Percentiles rank a stretch among this genome's conserved stretches.
Conservation (phyloP, 2,888 invertebrate species). For the Apantesis nais region DNA sequence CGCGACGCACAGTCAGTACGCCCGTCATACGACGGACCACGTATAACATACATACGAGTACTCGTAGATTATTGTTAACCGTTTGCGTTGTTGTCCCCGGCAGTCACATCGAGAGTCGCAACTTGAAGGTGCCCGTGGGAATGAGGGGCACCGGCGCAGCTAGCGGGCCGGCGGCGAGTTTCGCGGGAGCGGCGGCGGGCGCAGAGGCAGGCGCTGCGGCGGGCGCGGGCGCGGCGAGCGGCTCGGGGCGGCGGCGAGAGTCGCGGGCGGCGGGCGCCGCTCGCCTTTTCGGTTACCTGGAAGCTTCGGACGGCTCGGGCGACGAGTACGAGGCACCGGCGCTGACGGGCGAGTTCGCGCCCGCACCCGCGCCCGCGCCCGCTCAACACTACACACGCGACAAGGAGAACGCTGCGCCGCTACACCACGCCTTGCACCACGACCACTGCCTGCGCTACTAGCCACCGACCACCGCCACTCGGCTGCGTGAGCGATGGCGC, state of each 20-base stretch:
- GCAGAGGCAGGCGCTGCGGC: slow-evolving; percentile 29
- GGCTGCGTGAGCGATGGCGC: neutral
- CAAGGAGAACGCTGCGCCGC: slow-evolving; percentile 78
- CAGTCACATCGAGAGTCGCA: slow-evolving; percentile 88
- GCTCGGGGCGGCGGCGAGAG: slow-evolving; percentile 60
- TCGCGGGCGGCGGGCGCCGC: slow-evolving; percentile 84
- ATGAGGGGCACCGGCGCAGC: slow-evolving; percentile 21
- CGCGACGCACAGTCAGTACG: slow-evolving; percentile 90
- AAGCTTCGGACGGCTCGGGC: slow-evolving; percentile 90
- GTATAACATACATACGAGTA: neutral
- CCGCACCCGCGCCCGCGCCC: slow-evolving; percentile 35
- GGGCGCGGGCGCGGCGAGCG: slow-evolving; percentile 49
- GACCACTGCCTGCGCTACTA: slow-evolving; percentile 81
- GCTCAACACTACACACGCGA: slow-evolving; percentile 67
- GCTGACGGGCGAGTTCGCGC: slow-evolving; percentile 58
- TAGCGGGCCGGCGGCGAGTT: slow-evolving; percentile 27
- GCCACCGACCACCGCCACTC: neutral
- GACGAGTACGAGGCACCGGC: slow-evolving; percentile 75
- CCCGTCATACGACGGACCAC: neutral
- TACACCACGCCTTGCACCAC: slow-evolving; percentile 73
- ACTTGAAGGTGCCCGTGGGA: slow-evolving; percentile 83
- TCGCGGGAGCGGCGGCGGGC: slow-evolving; percentile 27
- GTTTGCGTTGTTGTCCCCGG: neutral
- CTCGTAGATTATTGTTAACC: neutral
- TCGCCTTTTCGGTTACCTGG: slow-evolving; percentile 90